Evolutionary conservation across 2,113 vertebrate species (phyloP).

Genomic region (Colaptes auratus): DNA sequence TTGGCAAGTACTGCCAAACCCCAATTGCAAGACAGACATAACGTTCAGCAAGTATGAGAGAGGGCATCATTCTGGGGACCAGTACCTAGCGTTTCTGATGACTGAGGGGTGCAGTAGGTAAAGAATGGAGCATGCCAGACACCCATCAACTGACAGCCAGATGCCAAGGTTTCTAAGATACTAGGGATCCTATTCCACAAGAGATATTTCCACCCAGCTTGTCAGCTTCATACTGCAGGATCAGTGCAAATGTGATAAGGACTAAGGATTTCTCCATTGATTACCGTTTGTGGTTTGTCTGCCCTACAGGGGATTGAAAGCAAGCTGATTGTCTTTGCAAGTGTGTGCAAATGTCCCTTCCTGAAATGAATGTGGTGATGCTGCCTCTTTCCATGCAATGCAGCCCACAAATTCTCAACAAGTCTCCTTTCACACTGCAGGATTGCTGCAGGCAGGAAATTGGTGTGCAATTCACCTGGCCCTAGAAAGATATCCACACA

Average conservation of each 20-base stretch:
- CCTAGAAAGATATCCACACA: neutral
- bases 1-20: neutral
- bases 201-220: neutral
- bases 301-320: neutral
- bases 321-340: neutral
- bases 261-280: neutral
- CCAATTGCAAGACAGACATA: neutral
- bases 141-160: neutral
- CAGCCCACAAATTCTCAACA: neutral
- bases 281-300: neutral
- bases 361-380: neutral
- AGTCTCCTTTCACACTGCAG: neutral
- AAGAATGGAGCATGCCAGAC: neutral
- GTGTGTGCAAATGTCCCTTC: neutral
- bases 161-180: neutral
- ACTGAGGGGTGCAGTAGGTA: neutral
- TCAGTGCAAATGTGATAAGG: neutral
- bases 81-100: neutral
- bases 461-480: neutral
- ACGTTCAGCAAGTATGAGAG: neutral
- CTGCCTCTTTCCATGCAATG: neutral
- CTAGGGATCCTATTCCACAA: neutral
- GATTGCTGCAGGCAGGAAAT: neutral
- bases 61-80: neutral
- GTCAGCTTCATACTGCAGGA: neutral